Evolutionary conservation across 2,113 vertebrate species (phyloP).

Genomic region (Diphyllodes magnificus): DNA sequence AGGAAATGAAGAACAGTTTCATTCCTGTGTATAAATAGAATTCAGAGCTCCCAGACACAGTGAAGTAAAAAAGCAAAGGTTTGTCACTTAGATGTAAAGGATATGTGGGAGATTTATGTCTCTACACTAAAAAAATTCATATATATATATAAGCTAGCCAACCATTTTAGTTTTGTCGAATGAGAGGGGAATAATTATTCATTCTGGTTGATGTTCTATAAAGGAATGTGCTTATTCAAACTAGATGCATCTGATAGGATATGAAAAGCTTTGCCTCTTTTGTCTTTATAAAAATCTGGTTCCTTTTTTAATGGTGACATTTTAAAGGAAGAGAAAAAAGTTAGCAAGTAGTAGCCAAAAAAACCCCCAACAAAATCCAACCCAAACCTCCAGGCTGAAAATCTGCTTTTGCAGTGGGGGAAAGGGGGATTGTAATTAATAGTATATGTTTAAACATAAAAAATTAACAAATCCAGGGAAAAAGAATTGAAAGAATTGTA

Average conservation of each 20-base stretch:
- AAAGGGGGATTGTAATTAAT: background rate
- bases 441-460: background rate
- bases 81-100: background rate
- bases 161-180: background rate
- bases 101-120: background rate
- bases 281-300: background rate
- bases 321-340: background rate
- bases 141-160: background rate
- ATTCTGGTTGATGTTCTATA: background rate
- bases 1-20: background rate
- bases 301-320: background rate
- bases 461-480: background rate
- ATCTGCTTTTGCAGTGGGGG: background rate
- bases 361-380: background rate
- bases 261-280: background rate
- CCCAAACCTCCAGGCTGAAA: background rate
- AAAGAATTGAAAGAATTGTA: background rate
- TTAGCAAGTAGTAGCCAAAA: background rate
- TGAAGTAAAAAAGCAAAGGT: background rate
- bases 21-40: conserved; percentile 18
- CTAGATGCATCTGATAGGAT: background rate
- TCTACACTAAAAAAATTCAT: background rate
- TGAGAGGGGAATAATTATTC: background rate
- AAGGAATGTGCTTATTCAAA: background rate
- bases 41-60: background rate